phyloP scores from a whole-genome alignment of 35 echinoderm and acorn worm species.

The Holothuria glaberrima region DNA sequence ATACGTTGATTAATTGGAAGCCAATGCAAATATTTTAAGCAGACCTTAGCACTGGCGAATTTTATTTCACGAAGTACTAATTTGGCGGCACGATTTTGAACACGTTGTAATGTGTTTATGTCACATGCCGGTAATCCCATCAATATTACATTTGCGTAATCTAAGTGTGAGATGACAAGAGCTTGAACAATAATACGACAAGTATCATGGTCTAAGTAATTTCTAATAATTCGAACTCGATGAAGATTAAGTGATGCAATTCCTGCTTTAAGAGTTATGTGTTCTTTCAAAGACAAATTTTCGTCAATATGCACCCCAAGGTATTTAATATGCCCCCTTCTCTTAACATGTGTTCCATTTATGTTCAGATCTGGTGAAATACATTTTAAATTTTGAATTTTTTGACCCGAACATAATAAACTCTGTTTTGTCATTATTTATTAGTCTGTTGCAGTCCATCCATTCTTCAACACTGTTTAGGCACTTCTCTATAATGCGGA shows the following conservation, averaged over 20 bases:
- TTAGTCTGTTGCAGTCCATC: slow-evolving; percentile 16
- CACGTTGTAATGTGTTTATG: slow-evolving; percentile 1
- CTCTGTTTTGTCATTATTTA: slow-evolving; percentile 5
- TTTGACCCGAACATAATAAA: slow-evolving; percentile 7
- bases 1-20: not conserved
- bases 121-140: slow-evolving; percentile 20
- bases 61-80: not conserved
- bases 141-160: not conserved
- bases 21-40: not conserved
- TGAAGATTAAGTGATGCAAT: not conserved
- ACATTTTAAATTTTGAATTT: not conserved
- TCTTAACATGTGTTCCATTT: slow-evolving; percentile 18
- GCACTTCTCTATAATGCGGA: not conserved
- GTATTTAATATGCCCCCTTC: slow-evolving; percentile 5
- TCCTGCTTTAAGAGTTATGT: slow-evolving; percentile 10
- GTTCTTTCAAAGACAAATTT: slow-evolving; percentile 24
- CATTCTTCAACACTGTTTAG: slow-evolving; percentile 21
- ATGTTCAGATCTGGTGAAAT: not conserved
- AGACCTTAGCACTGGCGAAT: not conserved
- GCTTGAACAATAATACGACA: not conserved
- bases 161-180: slow-evolving; percentile 15
- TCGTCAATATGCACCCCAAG: not conserved
- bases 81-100: slow-evolving; percentile 1
- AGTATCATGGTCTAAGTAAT: slow-evolving; percentile 8
- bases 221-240: slow-evolving; percentile 16